Evolutionary conservation across 2,113 vertebrate species (phyloP), one percentile per base, ranked within the genome.

Genomic region (Sapayoa aenigma): DNA sequence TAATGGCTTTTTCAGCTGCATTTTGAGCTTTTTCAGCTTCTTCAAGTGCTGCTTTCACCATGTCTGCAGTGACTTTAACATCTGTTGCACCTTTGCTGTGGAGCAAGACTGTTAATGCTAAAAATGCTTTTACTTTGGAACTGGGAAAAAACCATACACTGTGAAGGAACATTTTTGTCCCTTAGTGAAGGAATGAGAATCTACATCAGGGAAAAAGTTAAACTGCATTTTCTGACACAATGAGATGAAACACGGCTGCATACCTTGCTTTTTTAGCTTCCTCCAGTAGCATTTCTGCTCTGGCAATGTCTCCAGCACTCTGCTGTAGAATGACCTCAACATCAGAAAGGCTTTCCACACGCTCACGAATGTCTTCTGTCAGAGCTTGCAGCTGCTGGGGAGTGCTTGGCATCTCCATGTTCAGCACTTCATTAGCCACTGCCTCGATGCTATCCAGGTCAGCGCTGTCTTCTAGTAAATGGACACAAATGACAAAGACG

Each of bases 391-490:
- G 98, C 97, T 99, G 99, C 89, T 98, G 97, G 4, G 99, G 99
- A 0, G 99, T 99, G 59, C 99, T 99, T 19, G 99, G 99, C 99
- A 99, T 99, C 95, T 99, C 98, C 99, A 99, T 99, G 93, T 98
- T 98, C 90, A 99, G 85, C 39, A 99, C 99, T 96, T 99, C 98
- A 15, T 98, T 99, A 49, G 99, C 99, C 82, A 99, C 98, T 0
- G 98, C 97, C 97, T 99, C 99, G 1, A 99, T 99, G 97, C 99
- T 99, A 68, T 99, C 98, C 91, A 99, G 95, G 90, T 99, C 99
- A 18, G 99, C 99, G 0, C 99, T 98, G 8, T 99, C 99, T 96
- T 99, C 99, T 99, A 88, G 68, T 9, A 77, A 80, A 80, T 19
- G 11, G 53, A 85, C 42, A 91, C 79, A 91, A 90, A 69, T 37